Evolutionary conservation across 1,140 invertebrate species (phyloP), one percentile per base, ranked within the genome.

Genomic region (Neodiprion fabricii): DNA sequence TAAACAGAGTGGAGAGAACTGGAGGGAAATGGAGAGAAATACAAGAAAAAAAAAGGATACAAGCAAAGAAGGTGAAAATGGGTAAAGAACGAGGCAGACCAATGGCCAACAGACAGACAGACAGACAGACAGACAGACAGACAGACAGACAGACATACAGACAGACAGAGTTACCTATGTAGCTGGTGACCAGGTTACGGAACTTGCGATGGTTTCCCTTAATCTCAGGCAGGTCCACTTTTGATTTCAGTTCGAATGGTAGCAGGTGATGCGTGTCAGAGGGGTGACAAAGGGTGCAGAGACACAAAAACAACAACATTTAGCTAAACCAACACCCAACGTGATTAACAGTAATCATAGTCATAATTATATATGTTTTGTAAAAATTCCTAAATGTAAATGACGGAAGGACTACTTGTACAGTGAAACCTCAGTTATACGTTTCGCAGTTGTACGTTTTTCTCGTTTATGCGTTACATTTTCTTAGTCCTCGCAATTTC

Each of bases 121-220:
- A 83, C 83, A 85, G 79, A 21, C 47, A 72, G 11, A 61, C 47
- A 47, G 65, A 12, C 71, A 67, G 71, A 48, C 21, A 23, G n/a
- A 75, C 17, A 48, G 48, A 76, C 21, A 48, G 65, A 69, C 21
- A 70, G 21, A 71, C 65, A 72, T 1, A 77, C 47, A 74, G 70
- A 86, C 79, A 84, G 80, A 84, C 75, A 83, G 77, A 83, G 85
- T 93, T 97, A 97, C 96, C 96, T 96, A 98, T 97, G 87, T 96
- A 97, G 91, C 95, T 97, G 91, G 95, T 96, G 90, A 98, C 96
- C 91, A 98, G 93, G 88, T 96, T 97, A 92, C 96, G 94, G 94
- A 98, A 98, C 93, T 97, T 97, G 91, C 96, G 95, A 92, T 98
- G 96, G 90, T 96, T 96, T 88, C 96, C 96, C 92, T 97, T 97